These are phyloP conservation scores for Macrobrachium rosenbergii DNA, from an alignment of 1,140 invertebrate species.

Conservation along the genomic window DNA sequence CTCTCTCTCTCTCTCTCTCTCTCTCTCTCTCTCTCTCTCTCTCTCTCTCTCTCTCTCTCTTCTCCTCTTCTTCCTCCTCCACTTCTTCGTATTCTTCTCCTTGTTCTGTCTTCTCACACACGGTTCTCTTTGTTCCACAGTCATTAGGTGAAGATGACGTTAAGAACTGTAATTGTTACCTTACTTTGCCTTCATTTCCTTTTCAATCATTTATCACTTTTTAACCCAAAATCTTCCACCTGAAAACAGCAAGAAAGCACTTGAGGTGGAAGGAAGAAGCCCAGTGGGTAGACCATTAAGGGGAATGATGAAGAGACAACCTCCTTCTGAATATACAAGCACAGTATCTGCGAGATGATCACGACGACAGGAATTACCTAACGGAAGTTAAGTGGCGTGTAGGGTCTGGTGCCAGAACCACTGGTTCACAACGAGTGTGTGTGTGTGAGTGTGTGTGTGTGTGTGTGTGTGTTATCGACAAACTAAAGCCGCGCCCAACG, in stretches of 20 bases:
- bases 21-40: not conserved
- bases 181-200: not conserved
- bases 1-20: not conserved
- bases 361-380: no score
- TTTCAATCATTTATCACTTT: not conserved
- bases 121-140: not conserved
- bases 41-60: not conserved
- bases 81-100: not conserved
- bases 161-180: not conserved
- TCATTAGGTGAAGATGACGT: not conserved
- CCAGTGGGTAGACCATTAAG: not conserved
- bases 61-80: not conserved
- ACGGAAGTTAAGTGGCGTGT: not conserved
- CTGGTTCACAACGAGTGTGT: slow-evolving; percentile 24
- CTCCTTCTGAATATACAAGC: no score
- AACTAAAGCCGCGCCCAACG: no score
- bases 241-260: no score
- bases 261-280: not conserved
- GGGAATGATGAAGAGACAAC: not conserved
- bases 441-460: slow-evolving; percentile 40
- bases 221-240: no score
- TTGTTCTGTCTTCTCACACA: not conserved
- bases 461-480: no score
- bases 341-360: no score
- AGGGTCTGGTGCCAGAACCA: slow-evolving; percentile 16